A percentile compares a stretch with the other conserved stretches of the same genome.
Evolutionary conservation across 2,113 vertebrate species (phyloP).

Genomic region (Poeciliopsis turrubarensis): DNA sequence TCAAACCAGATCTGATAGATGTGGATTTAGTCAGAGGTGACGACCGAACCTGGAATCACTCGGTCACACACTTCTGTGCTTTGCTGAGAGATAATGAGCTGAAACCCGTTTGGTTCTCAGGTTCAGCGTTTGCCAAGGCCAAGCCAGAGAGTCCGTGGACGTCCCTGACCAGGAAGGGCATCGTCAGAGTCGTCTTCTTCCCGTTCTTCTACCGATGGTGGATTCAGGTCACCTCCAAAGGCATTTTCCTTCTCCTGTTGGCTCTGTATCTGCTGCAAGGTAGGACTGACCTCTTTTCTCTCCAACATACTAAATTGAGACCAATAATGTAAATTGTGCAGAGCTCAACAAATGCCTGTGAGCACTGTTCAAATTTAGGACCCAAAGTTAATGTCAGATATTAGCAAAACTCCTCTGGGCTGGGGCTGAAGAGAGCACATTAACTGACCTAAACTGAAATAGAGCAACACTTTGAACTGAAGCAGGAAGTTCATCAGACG

Average conservation of each 20-base stretch:
- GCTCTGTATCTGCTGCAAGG: constrained; percentile 96
- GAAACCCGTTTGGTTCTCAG: constrained; percentile 65
- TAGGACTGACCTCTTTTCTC: constrained; percentile 52
- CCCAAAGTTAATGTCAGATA: too few species aligned
- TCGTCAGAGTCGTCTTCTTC: constrained; percentile 97
- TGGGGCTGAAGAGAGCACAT: too few species aligned
- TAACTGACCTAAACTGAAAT: too few species aligned
- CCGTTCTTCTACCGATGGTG: constrained; percentile 98
- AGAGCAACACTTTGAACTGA: too few species aligned
- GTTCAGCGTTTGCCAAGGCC: constrained; percentile 98
- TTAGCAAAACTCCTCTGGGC: too few species aligned
- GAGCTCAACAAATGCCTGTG: too few species aligned
- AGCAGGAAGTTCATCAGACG: too few species aligned
- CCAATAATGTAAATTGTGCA: too few species aligned
- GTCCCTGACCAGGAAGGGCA: constrained; percentile 95
- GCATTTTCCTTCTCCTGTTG: constrained; percentile 93
- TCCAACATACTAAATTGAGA: neutral
- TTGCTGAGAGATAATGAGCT: neutral
- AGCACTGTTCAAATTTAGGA: too few species aligned
- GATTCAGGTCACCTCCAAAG: constrained; percentile 96
- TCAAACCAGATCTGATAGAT: constrained; percentile 98
- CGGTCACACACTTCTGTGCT: neutral
- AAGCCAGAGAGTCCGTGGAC: constrained; percentile 99
- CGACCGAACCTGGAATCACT: too few species aligned
- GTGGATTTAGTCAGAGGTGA: constrained; percentile 98